Conservation (phyloP, 2,113 vertebrate genomes). For the Brachypteracias leptosomus region DNA sequence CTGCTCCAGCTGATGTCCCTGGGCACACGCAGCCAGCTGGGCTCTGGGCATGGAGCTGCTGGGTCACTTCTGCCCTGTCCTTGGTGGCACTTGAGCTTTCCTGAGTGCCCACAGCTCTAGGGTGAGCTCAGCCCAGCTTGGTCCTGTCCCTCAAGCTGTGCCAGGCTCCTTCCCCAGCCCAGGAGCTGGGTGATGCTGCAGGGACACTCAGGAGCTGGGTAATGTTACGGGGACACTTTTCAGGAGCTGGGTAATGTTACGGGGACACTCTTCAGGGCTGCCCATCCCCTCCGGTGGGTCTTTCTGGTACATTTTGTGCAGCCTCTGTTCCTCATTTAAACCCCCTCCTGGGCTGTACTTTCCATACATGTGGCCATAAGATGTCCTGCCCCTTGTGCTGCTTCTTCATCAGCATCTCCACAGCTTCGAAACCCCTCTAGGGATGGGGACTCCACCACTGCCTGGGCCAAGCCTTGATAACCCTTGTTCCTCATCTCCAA, state of each 20-base stretch:
- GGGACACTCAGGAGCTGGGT: fast-evolving
- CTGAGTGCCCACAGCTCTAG: background rate
- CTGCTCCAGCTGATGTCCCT: background rate
- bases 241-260: fast-evolving
- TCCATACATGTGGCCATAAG: fast-evolving
- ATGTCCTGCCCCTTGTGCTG: background rate
- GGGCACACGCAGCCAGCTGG: background rate
- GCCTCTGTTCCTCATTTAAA: background rate
- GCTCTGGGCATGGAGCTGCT: background rate
- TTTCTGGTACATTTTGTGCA: background rate
- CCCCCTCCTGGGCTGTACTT: background rate
- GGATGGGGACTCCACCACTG: background rate
- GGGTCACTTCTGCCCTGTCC: background rate
- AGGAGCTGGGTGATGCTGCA: fast-evolving
- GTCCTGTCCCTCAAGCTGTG: background rate
- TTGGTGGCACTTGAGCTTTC: background rate
- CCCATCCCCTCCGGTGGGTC: background rate
- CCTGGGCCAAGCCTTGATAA: too few species aligned
- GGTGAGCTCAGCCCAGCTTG: background rate
- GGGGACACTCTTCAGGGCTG: background rate
- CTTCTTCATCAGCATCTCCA: background rate
- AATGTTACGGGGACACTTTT: too few species aligned
- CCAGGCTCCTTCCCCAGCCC: background rate
- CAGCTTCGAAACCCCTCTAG: background rate
- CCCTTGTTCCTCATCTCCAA: too few species aligned